Evolutionary conservation across 2,888 invertebrate species (phyloP).

Genomic region (Drosophila borealis): DNA sequence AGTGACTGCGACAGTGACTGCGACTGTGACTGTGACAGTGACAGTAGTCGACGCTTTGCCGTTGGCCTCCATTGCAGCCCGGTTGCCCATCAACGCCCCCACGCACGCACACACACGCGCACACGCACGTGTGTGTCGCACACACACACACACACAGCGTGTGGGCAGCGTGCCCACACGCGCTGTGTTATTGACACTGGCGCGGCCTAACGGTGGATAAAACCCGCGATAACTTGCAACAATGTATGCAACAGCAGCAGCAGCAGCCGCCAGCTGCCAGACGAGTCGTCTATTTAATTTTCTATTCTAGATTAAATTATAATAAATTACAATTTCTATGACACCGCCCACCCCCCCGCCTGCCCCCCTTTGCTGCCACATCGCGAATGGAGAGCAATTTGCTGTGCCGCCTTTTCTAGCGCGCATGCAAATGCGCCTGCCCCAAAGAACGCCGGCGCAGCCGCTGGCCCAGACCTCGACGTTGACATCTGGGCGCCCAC

Average conservation of each 20-base stretch:
- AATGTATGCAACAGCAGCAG: slow-evolving; percentile 64
- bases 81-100: slow-evolving; percentile 54
- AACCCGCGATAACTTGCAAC: slow-evolving; percentile 69
- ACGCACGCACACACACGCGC: slow-evolving; percentile 31
- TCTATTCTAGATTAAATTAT: slow-evolving; percentile 80
- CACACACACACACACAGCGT: neutral
- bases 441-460: slow-evolving; percentile 10
- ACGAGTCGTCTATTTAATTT: slow-evolving; percentile 68
- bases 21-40: neutral
- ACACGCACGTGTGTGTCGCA: slow-evolving; percentile 25
- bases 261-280: slow-evolving; percentile 3
- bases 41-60: slow-evolving; percentile 45
- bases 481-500: slow-evolving; percentile 62
- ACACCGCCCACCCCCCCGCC: neutral
- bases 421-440: slow-evolving; percentile 41
- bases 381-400: slow-evolving; percentile 43
- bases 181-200: slow-evolving; percentile 74
- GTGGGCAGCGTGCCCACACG: slow-evolving; percentile 46
- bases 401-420: slow-evolving; percentile 31
- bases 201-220: slow-evolving; percentile 75
- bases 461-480: slow-evolving; percentile 47
- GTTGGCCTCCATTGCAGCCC: slow-evolving; percentile 74
- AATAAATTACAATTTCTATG: slow-evolving; percentile 74
- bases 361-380: slow-evolving; percentile 2
- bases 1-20: neutral